phyloP scores from a whole-genome alignment of 2,113 vertebrate species.

The Mirza zaza region DNA sequence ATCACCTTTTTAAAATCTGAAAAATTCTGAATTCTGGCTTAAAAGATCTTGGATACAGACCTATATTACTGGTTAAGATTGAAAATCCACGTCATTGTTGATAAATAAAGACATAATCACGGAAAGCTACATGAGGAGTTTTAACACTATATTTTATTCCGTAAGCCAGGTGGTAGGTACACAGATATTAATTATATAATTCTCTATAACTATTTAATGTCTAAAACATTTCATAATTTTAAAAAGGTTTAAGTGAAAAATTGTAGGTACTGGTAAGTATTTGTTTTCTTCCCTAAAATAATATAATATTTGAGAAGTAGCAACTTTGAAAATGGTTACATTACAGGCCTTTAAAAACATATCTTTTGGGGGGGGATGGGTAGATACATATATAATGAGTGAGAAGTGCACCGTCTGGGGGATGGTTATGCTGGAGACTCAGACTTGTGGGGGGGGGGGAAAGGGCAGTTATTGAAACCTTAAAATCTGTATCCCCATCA shows the following conservation, averaged over 20 bases:
- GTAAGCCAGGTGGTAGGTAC: not conserved
- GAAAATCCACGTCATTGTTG: not conserved
- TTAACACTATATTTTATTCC: not conserved
- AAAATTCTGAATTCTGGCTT: not conserved
- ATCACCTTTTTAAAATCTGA: not conserved
- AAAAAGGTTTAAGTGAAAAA: slow-evolving; percentile 8
- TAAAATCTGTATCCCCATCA: too few relatives aligned
- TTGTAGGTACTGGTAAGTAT: not conserved
- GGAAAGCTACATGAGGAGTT: not conserved
- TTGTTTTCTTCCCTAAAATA: slow-evolving; percentile 6
- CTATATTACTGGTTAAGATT: not conserved
- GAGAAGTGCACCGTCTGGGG: too few relatives aligned
- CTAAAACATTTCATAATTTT: slow-evolving; percentile 42
- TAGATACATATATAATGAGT: too few relatives aligned
- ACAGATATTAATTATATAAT: not conserved
- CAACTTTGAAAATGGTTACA: not conserved
- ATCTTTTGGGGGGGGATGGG: too few relatives aligned
- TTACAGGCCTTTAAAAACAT: not conserved
- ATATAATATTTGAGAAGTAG: not conserved
- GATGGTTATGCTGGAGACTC: too few relatives aligned
- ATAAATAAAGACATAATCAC: slow-evolving; percentile 13
- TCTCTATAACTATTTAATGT: not conserved
- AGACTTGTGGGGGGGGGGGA: too few relatives aligned
- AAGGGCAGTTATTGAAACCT: too few relatives aligned
- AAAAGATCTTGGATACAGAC: not conserved